phyloP scores from a whole-genome alignment of 2,113 vertebrate species.

The Ceyx margarethae region DNA sequence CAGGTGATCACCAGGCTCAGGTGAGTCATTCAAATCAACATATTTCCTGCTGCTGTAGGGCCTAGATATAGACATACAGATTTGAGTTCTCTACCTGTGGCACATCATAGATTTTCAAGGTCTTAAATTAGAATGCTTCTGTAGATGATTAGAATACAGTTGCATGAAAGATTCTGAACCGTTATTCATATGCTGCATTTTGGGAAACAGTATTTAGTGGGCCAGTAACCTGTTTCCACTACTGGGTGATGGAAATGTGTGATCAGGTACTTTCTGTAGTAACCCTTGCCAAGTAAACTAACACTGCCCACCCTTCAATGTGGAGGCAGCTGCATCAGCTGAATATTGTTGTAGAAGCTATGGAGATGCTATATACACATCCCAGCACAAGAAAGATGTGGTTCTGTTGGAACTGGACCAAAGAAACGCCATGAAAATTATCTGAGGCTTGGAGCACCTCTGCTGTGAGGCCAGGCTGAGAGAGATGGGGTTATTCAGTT shows the following conservation, averaged over 20 bases:
- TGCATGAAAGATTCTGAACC: background rate
- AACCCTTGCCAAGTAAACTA: background rate
- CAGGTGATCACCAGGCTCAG: background rate
- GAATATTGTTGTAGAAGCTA: no score
- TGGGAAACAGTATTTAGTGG: background rate
- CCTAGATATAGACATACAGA: background rate
- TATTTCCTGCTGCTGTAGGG: background rate
- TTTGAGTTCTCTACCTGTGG: background rate
- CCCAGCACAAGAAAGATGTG: no score
- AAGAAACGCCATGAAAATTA: no score
- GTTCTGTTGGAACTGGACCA: no score
- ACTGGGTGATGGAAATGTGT: background rate
- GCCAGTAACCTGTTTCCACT: background rate
- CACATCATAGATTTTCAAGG: background rate
- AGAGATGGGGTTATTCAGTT: no score
- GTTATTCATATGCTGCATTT: background rate
- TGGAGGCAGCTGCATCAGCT: background rate
- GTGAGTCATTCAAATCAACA: accelerated
- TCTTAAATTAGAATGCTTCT: background rate
- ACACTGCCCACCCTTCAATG: background rate
- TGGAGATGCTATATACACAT: no score
- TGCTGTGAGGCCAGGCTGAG: no score
- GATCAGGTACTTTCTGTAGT: background rate
- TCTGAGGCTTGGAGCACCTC: no score
- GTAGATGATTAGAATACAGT: background rate